phyloP scores from a whole-genome alignment of 2,113 vertebrate genomes.

The Poeciliopsis prolifica region DNA sequence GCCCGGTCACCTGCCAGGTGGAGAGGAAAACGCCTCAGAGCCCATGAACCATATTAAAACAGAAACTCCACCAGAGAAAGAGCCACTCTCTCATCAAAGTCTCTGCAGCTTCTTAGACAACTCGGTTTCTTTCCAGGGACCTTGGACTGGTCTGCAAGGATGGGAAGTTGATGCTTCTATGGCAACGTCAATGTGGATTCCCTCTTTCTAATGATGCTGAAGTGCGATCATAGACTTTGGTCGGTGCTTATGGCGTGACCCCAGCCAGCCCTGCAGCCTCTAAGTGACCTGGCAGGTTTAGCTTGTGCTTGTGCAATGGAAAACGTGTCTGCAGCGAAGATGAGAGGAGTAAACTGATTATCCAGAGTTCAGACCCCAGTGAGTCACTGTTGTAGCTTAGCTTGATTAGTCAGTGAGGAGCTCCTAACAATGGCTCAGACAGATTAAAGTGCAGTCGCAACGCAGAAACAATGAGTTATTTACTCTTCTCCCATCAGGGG shows the following conservation, averaged over 20 bases:
- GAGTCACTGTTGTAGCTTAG: constrained; percentile 55
- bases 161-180: too few relatives aligned
- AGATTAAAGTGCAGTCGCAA: constrained; percentile 55
- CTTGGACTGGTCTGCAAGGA: too few relatives aligned
- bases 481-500: neutral
- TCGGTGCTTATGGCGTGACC: neutral
- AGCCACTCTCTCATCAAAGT: too few relatives aligned
- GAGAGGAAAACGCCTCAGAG: neutral
- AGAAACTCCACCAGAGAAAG: too few relatives aligned
- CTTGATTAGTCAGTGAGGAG: constrained; percentile 25
- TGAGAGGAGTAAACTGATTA: constrained; percentile 41
- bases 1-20: constrained; percentile 85
- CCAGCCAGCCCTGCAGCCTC: neutral
- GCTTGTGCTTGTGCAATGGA: constrained; percentile 29
- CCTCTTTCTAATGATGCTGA: too few relatives aligned
- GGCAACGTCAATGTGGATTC: too few relatives aligned
- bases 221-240: too few relatives aligned
- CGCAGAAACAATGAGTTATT: constrained; percentile 4
- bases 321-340: constrained; percentile 16
- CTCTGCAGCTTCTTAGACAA: too few relatives aligned
- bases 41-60: too few relatives aligned
- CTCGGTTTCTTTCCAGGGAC: too few relatives aligned
- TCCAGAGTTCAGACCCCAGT: constrained; percentile 10
- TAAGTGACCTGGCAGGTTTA: neutral
- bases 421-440: constrained; percentile 68